phyloP scores from a whole-genome alignment of 2,888 invertebrate genomes.

The Maniola hyperantus region DNA sequence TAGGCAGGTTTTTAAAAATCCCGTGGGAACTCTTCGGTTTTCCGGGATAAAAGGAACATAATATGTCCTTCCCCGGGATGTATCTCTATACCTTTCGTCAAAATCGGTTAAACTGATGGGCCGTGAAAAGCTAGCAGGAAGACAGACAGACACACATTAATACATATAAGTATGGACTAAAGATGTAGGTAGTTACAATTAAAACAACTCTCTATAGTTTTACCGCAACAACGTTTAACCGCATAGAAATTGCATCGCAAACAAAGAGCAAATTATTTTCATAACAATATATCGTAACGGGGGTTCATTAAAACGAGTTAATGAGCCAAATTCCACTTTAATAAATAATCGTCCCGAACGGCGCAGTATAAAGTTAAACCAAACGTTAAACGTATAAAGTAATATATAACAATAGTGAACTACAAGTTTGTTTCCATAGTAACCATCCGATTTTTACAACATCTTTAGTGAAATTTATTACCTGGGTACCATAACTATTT shows the following conservation, averaged over 20 bases:
- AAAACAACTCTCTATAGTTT: neutral
- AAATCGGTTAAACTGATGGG: too few species aligned
- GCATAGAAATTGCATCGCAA: conserved; percentile 6
- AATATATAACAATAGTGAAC: conserved; percentile 26
- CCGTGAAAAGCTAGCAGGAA: too few species aligned
- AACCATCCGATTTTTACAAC: neutral
- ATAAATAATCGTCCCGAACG: conserved; percentile 39
- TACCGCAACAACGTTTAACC: neutral
- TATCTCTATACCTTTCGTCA: too few species aligned
- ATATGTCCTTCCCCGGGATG: too few species aligned
- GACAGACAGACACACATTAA: too few species aligned
- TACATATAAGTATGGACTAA: too few species aligned
- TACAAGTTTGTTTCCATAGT: conserved; percentile 16
- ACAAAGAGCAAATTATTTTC: conserved; percentile 13
- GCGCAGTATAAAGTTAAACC: conserved; percentile 38
- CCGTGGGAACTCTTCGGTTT: too few species aligned
- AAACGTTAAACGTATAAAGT: conserved; percentile 35
- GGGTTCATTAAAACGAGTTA: conserved; percentile 25
- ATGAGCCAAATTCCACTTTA: conserved; percentile 36
- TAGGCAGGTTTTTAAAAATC: too few species aligned
- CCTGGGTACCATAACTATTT: too few species aligned
- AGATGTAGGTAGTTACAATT: neutral
- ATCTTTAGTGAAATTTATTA: too few species aligned
- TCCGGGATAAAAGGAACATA: too few species aligned
- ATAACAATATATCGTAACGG: conserved; percentile 18